Evolutionary conservation across 2,888 invertebrate species (phyloP).

Genomic region (Rapana venosa): DNA sequence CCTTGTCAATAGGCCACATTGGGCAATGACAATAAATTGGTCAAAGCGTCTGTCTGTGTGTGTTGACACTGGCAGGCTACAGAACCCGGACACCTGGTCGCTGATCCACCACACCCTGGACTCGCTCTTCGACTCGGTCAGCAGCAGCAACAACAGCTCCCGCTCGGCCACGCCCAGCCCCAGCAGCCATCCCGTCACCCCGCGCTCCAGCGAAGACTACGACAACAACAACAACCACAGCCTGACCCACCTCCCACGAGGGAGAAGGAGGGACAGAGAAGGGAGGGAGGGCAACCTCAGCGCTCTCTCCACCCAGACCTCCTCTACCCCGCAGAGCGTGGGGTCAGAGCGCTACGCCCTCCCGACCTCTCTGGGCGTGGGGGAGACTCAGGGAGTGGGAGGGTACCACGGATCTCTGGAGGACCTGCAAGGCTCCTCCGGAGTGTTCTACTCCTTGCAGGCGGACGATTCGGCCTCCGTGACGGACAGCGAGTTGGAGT

Average conservation of each 20-base stretch:
- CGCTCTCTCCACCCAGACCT: background rate
- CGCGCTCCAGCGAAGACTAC: conserved; percentile 30
- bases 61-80: conserved; percentile 51
- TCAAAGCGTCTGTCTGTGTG: no score
- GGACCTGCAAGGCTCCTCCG: conserved; percentile 12
- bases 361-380: conserved; percentile 3
- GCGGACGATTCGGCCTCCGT: conserved; percentile 36
- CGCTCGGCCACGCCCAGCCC: conserved; percentile 58
- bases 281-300: background rate
- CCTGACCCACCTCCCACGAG: background rate
- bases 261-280: background rate
- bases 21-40: no score
- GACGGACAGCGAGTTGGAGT: conserved; percentile 32
- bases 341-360: conserved; percentile 33
- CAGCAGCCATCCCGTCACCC: conserved; percentile 26
- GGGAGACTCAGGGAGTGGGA: background rate
- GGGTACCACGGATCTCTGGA: background rate
- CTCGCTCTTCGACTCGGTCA: conserved; percentile 49
- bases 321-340: conserved; percentile 30
- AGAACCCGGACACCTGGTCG: conserved; percentile 54
- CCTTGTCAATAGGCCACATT: no score
- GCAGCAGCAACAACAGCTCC: conserved; percentile 50
- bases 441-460: conserved; percentile 31
- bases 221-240: background rate
- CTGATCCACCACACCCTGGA: conserved; percentile 62